A percentile compares a stretch with the other conserved stretches of the same genome.
Evolutionary conservation across 2,888 invertebrate genomes (phyloP).

Genomic region (Chymomyza caudatula): DNA sequence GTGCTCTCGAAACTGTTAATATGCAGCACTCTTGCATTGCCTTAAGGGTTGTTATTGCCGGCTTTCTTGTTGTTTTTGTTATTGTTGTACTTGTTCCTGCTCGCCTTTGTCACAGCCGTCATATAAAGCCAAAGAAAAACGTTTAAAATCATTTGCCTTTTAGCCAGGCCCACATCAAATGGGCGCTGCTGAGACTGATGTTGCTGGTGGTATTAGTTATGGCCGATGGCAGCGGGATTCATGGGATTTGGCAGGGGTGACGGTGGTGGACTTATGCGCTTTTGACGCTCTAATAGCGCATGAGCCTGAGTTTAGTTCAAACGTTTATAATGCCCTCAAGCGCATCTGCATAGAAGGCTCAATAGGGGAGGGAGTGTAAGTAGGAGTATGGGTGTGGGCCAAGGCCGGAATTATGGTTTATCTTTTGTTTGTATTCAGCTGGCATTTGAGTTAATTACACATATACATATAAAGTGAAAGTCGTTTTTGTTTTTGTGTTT

Average conservation of each 20-base stretch:
- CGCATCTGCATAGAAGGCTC: background rate
- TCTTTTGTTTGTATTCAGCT: background rate
- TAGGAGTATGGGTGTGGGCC: background rate
- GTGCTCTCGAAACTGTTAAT: background rate
- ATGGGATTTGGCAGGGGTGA: background rate
- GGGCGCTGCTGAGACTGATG: background rate
- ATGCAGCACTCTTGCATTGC: constrained; percentile 24
- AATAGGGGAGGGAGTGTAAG: background rate
- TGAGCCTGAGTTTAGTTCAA: constrained; percentile 18
- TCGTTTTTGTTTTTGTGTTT: background rate
- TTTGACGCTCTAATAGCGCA: constrained; percentile 19
- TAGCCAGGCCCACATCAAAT: background rate
- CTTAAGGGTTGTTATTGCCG: constrained; percentile 21
- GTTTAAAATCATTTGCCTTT: constrained; percentile 23
- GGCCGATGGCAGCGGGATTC: background rate
- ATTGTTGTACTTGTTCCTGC: constrained; percentile 14
- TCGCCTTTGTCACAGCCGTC: constrained; percentile 31
- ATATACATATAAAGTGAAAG: background rate
- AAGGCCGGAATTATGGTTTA: background rate
- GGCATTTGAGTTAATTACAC: background rate
- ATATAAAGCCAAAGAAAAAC: constrained; percentile 36
- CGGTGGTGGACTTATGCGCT: background rate
- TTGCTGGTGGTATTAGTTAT: background rate
- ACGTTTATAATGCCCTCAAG: constrained; percentile 7
- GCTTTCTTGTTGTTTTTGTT: constrained; percentile 10